phyloP scores from a whole-genome alignment of 1,140 invertebrate species.

The Schlechtendalia chinensis region DNA sequence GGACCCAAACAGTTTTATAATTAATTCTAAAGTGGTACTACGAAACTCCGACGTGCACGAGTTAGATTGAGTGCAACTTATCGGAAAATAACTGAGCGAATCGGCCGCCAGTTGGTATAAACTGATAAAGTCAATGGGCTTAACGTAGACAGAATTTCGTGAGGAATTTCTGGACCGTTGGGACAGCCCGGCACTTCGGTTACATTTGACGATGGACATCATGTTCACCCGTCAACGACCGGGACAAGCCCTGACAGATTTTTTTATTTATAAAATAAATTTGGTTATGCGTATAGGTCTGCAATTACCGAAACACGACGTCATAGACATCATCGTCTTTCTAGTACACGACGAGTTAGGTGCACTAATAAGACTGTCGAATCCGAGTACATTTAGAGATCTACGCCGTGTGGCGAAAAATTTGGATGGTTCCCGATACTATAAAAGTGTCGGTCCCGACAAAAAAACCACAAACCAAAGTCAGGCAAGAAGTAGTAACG shows the following conservation, averaged over 20 bases:
- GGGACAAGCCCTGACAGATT: no score
- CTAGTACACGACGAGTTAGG: not conserved
- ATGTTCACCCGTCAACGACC: no score
- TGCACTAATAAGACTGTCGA: not conserved
- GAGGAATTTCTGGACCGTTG: not conserved
- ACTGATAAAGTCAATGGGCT: no score
- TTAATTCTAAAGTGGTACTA: not conserved
- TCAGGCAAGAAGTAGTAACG: no score
- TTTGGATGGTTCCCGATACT: not conserved
- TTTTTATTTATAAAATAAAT: not conserved
- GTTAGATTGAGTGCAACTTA: not conserved
- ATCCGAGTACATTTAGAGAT: not conserved
- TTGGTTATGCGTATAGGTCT: not conserved
- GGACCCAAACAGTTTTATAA: not conserved
- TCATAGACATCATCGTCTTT: not conserved
- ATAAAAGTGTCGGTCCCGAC: no score
- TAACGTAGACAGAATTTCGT: no score
- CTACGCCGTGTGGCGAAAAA: not conserved
- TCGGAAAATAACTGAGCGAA: no score
- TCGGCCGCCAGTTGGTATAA: no score
- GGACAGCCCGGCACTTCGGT: not conserved
- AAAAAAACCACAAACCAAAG: no score
- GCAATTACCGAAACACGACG: no score
- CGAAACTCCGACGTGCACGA: not conserved
- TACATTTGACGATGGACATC: not conserved